Evolutionary conservation across 1,140 invertebrate genomes (phyloP).

Genomic region (Maniola jurtina): DNA sequence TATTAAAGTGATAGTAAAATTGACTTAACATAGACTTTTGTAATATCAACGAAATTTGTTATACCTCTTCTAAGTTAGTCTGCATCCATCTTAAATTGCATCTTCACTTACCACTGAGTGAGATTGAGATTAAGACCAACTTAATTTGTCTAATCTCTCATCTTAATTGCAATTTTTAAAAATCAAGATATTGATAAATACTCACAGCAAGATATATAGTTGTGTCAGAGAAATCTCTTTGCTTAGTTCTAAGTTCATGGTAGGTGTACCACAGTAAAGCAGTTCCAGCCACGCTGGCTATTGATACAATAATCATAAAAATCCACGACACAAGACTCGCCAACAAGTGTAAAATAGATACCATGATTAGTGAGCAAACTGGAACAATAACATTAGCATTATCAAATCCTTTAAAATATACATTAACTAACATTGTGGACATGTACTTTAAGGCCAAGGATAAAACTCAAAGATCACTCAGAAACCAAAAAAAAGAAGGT

Average conservation of each 20-base stretch:
- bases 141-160: too few species aligned
- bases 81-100: too few species aligned
- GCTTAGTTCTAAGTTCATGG: conserved; percentile 85
- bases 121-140: too few species aligned
- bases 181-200: not conserved
- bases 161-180: too few species aligned
- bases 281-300: conserved; percentile 88
- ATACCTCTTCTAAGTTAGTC: too few species aligned
- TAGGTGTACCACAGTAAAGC: conserved; percentile 94
- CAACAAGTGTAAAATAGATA: conserved; percentile 90
- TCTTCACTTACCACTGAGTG: too few species aligned
- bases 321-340: conserved; percentile 92
- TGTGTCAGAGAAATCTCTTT: conserved; percentile 81
- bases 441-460: too few species aligned
- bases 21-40: too few species aligned
- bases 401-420: not conserved
- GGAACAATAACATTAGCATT: conserved; percentile 51
- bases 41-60: too few species aligned
- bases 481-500: too few species aligned
- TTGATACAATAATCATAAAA: conserved; percentile 88
- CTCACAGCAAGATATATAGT: conserved; percentile 60
- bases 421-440: not conserved
- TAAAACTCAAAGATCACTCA: too few species aligned
- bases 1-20: too few species aligned
- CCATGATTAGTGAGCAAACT: conserved; percentile 91